Base-by-base conservation (phyloP, 2,797 vertebrate genomes). In the Pantherophis vulpinus region DNA sequence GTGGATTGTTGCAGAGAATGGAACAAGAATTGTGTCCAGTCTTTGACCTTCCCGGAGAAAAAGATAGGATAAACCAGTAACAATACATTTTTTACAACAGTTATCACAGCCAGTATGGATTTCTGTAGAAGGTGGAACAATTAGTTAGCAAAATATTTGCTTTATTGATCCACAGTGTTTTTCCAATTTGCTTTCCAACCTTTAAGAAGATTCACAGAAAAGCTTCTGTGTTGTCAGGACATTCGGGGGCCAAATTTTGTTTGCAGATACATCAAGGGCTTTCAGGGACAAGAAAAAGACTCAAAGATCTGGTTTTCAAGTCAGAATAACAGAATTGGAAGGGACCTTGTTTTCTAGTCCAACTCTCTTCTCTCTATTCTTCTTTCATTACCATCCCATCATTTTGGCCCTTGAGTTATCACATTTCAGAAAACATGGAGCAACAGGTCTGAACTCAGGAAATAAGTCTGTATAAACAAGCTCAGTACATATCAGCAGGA, bases 301-400 rank as follows among this genome's bases (percentile, higher is more conserved):
- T 54, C 27, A 18, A 74, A 37, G 32, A 58, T 32, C 12, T 12
- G 59, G 18, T 10, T 12, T 47, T 29, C 27, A 6, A 9, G 9
- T 42, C 66, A 60, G 56, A 91, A 32, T 87, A 74, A 74, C 14
- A 37, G 66, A 37, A 16, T 18, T 74, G n/a, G 66, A 37, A 7
- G 66, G 16, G 6, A 74, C n/a, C n/a, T 32, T 32, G 66, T 18
- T 6, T 74, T 74, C n/a, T 37, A 37, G n/a, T 74, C 5, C 66
- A 74, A 74, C 14, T 6, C n/a, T 16, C 66, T 74, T 16, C n/a
- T 74, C 66, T 20, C 2, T 6, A 51, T 0, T 0, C 47, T 94
- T 88, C 70, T 42, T 94, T 95, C 93, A 93, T 96, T 96, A 96
- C 95, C 56, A 90, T 95, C 95, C 95, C 95, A 94, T 94, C 29